Evolutionary conservation across 2,113 vertebrate species (phyloP).

Genomic region (Coptodon bakossiorum): DNA sequence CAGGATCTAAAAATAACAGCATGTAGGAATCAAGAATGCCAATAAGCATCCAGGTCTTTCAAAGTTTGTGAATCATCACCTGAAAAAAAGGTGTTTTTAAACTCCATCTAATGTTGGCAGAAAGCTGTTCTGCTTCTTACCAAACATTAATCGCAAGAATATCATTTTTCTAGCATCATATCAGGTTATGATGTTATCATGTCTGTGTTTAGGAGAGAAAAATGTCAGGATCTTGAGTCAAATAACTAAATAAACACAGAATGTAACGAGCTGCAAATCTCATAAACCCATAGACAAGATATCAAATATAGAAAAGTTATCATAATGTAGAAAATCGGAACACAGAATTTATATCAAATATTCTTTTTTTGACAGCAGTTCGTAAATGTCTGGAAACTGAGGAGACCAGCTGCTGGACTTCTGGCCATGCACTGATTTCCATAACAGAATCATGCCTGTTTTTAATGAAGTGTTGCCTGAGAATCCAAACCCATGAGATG

Average conservation of each 20-base stretch:
- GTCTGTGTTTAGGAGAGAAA: background rate
- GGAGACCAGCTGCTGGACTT: background rate
- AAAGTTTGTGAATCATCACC: background rate
- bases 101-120: background rate
- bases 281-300: background rate
- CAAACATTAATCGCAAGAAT: background rate
- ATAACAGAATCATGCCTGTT: background rate
- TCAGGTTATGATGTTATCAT: background rate
- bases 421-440: background rate
- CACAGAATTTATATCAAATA: background rate
- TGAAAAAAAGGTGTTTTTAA: background rate
- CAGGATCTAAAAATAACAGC: conserved; percentile 56
- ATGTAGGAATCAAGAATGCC: conserved; percentile 5
- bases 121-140: background rate
- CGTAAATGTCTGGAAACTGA: accelerated
- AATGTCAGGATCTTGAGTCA: background rate
- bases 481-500: background rate
- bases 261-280: background rate
- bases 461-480: background rate
- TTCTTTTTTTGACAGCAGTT: background rate
- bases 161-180: background rate
- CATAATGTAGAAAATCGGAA: background rate
- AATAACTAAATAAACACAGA: background rate
- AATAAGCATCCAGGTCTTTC: background rate
- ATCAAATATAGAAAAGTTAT: background rate